Evolutionary conservation across 2,113 vertebrate species (phyloP).

Genomic region (Emberiza fucata): DNA sequence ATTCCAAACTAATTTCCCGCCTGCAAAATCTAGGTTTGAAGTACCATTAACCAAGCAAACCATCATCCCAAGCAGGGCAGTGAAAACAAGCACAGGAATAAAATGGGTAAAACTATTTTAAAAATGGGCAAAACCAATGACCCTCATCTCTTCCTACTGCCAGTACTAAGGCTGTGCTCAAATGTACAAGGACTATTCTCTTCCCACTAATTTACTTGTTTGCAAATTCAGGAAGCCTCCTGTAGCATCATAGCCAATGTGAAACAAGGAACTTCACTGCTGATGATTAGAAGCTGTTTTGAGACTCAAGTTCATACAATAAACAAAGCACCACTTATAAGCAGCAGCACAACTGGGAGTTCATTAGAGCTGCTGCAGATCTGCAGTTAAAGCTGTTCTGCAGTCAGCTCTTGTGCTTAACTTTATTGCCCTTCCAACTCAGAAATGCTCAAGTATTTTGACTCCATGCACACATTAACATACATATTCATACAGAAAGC

Average conservation of each 20-base stretch:
- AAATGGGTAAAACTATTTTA: neutral
- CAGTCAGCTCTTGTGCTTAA: neutral
- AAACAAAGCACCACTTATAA: constrained; percentile 40
- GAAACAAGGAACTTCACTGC: constrained; percentile 4
- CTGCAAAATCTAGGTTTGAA: neutral
- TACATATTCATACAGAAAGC: neutral
- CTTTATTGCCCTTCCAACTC: neutral
- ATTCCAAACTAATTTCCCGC: neutral
- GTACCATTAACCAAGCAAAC: neutral
- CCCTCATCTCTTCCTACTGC: neutral
- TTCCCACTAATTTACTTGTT: neutral
- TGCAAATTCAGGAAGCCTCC: constrained; percentile 13
- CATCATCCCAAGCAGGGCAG: neutral
- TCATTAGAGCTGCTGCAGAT: constrained; percentile 6
- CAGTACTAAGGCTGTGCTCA: neutral
- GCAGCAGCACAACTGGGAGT: neutral
- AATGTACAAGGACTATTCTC: neutral
- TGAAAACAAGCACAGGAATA: neutral
- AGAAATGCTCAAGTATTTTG: neutral
- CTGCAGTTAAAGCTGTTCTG: neutral
- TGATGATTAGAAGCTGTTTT: neutral
- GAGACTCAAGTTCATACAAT: neutral
- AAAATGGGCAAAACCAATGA: neutral
- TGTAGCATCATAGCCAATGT: neutral
- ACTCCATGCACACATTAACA: neutral